Percentiles rank a stretch among this genome's conserved stretches.
These are phyloP conservation scores for Arvicanthis niloticus DNA, from an alignment of 2,113 vertebrate species.

Conservation along the genomic window DNA sequence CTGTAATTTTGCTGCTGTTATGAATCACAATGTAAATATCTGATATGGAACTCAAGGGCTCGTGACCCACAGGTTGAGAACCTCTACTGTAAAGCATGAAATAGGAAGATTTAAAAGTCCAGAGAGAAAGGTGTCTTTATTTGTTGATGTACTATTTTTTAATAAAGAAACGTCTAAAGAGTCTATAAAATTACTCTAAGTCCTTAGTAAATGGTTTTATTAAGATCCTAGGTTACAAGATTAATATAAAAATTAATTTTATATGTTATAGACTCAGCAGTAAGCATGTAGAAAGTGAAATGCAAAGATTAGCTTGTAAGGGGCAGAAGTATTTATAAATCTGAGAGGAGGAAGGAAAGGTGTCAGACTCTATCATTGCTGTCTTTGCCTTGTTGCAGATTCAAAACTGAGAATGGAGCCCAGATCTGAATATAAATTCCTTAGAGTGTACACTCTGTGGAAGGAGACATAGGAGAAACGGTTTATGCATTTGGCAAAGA, in stretches of 20 bases:
- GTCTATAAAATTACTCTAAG: conserved; percentile 8
- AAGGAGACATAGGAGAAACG: not conserved
- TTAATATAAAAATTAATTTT: conserved; percentile 20
- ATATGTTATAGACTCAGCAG: not conserved
- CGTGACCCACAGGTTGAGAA: not conserved
- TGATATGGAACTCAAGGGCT: not conserved
- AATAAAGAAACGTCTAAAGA: conserved; percentile 32
- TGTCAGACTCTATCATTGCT: too few species aligned
- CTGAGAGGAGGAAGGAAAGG: not conserved
- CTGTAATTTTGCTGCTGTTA: not conserved
- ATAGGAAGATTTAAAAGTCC: conserved; percentile 38
- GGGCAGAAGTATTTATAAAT: not conserved
- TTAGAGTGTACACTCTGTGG: not conserved
- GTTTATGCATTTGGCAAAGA: conserved; percentile 46
- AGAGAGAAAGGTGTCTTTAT: not conserved
- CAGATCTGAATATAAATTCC: conserved; percentile 6
- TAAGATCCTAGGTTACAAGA: not conserved
- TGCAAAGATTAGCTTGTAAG: not conserved
- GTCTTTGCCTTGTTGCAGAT: not conserved
- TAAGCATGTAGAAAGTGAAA: conserved; percentile 15
- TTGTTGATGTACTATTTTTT: conserved; percentile 23
- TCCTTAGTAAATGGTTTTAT: conserved; percentile 26
- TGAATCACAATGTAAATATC: not conserved
- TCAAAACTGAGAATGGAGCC: conserved; percentile 1
- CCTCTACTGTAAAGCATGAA: not conserved